Base-by-base conservation (phyloP, 1,140 invertebrate species). In the Nautilus pompilius region DNA sequence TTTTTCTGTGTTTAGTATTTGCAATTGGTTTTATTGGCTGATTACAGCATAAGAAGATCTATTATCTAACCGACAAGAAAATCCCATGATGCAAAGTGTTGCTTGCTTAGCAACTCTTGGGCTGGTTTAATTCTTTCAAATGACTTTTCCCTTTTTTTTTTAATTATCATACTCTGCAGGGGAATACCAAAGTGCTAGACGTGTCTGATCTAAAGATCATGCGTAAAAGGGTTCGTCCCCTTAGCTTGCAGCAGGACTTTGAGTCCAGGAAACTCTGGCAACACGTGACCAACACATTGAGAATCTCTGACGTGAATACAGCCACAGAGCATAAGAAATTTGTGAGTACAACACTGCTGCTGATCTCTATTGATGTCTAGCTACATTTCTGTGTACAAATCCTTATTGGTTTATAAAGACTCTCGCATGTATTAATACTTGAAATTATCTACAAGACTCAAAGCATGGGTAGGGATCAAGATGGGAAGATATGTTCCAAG, bases 211-310 rank as follows among this genome's bases (percentile, higher is more conserved):
- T 79, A 36, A 46, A 60, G 33, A 70, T 76, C 2, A 66, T 62
- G 54, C 70, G 60, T 28, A 83, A 83, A 65, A 65, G 70, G 36
- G 79, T 82, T 6, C 64, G 80, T 49, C 78, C 82, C 6, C 17
- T 80, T 3, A 41, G 63, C 13, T 66, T 71, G 41, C 82, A 82
- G 65, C 65, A 68, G 28, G 77, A 81, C 26, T 74, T 74, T 70
- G 82, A 83, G 67, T 82, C 80, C 0, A 64, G 82, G 6, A 70
- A 67, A 41, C 69, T 82, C 8, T 82, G 81, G 81, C 68, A 77
- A 48, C 74, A 80, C 67, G 81, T 82, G 2, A 77, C 77, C 3
- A 79, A 80, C 53, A 72, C 77, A 29, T 63, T 82, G 3, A 70
- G 68, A 48, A 36, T 71, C 8, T 67, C 69, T 5, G 79, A 82